Evolutionary conservation across 2,113 vertebrate species (phyloP).

Genomic region (Dipodomys ordii): DNA sequence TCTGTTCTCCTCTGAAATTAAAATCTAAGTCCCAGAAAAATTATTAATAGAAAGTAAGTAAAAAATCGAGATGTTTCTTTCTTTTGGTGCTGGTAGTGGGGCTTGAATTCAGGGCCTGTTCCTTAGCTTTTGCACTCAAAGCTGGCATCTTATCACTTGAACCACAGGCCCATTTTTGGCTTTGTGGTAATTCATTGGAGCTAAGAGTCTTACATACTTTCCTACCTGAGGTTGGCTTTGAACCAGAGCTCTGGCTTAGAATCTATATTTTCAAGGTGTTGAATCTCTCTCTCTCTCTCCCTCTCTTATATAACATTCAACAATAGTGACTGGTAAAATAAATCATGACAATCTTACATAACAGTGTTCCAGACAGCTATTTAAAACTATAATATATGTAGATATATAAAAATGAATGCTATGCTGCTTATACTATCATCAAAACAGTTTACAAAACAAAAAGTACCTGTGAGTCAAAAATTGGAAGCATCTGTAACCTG

Average conservation of each 20-base stretch:
- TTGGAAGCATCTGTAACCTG: background rate
- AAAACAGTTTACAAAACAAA: slow-evolving; percentile 39
- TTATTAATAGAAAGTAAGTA: slow-evolving; percentile 46
- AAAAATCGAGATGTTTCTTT: too few relatives aligned
- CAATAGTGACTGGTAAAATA: background rate
- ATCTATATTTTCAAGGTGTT: too few relatives aligned
- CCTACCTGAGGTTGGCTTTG: too few relatives aligned
- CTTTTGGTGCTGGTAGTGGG: too few relatives aligned
- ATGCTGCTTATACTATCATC: background rate
- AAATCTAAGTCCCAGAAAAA: slow-evolving; percentile 54
- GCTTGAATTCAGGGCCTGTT: too few relatives aligned
- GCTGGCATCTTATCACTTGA: too few relatives aligned
- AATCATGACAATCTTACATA: background rate
- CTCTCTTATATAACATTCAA: background rate
- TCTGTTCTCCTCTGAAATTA: slow-evolving; percentile 34
- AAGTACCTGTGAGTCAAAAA: slow-evolving; percentile 4
- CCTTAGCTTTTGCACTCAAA: too few relatives aligned
- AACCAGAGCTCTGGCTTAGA: too few relatives aligned
- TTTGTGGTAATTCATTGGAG: too few relatives aligned
- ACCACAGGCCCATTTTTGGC: too few relatives aligned
- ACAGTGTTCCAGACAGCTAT: background rate
- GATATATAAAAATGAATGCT: background rate
- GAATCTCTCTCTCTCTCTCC: background rate
- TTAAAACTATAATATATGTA: slow-evolving; percentile 28
- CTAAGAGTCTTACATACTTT: too few relatives aligned